These are phyloP conservation scores for Phylloscopus collybita DNA, from an alignment of 2,797 vertebrate species.

Conservation along the genomic window DNA sequence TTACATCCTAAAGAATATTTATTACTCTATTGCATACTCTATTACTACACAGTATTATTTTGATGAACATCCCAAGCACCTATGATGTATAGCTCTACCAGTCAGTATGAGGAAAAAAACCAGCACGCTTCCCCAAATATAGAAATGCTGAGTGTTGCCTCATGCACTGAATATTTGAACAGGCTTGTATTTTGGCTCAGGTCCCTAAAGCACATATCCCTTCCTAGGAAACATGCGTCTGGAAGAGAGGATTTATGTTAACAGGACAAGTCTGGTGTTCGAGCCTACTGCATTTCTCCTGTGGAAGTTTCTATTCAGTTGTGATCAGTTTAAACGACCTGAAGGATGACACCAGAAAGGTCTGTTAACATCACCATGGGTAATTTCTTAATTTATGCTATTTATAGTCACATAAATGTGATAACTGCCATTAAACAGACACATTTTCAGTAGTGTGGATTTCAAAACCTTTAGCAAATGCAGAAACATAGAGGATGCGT, in stretches of 20 bases:
- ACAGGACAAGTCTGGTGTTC: background rate
- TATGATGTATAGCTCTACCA: background rate
- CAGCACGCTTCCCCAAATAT: constrained; percentile 22
- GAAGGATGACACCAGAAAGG: background rate
- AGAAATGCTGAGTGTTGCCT: constrained; percentile 21
- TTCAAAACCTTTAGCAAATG: background rate
- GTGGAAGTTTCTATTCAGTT: background rate
- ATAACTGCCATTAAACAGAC: background rate
- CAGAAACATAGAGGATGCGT: fast-evolving
- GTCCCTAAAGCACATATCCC: background rate
- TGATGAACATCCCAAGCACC: background rate
- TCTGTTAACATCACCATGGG: background rate
- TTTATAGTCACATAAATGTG: background rate
- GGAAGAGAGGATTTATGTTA: background rate
- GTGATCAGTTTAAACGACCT: background rate
- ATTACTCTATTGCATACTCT: background rate
- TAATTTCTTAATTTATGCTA: background rate
- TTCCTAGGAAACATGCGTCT: background rate
- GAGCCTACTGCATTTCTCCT: background rate
- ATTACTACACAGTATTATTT: background rate
- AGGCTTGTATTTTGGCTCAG: background rate
- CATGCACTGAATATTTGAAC: background rate
- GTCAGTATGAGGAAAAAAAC: background rate
- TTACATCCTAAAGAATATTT: constrained; percentile 10
- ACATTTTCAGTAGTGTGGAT: background rate